Evolutionary conservation across 2,797 vertebrate species (phyloP).

Genomic region (Heteromormyrus szaboi): DNA sequence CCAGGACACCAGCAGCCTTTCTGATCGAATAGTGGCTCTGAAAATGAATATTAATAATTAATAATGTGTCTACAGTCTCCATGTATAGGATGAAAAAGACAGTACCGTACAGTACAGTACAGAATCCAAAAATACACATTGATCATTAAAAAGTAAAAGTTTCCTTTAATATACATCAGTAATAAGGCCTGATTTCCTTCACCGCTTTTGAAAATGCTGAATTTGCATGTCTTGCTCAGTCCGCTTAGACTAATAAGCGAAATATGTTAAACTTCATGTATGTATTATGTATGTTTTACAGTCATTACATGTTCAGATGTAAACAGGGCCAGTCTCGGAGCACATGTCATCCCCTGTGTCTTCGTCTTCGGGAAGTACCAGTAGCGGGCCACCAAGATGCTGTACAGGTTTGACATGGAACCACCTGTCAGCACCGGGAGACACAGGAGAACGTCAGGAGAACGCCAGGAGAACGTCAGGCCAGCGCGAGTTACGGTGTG

Average conservation of each 20-base stretch:
- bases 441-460: too few relatives aligned
- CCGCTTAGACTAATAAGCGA: neutral
- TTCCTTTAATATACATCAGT: neutral
- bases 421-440: constrained; percentile 44
- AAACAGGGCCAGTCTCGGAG: constrained; percentile 58
- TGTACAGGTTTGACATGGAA: constrained; percentile 65
- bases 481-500: neutral
- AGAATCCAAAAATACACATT: neutral
- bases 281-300: constrained; percentile 6
- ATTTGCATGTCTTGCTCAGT: neutral
- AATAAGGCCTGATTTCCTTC: neutral
- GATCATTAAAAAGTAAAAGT: neutral
- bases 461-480: neutral
- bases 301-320: constrained; percentile 61
- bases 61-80: neutral
- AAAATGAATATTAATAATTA: neutral
- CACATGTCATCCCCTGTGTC: constrained; percentile 52
- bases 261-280: constrained; percentile 24
- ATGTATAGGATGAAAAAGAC: neutral
- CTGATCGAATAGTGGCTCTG: constrained; percentile 67
- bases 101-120: neutral
- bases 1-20: constrained; percentile 56
- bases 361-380: constrained; percentile 63
- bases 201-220: neutral
- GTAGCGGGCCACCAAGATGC: constrained; percentile 56